Evolutionary conservation across 2,888 invertebrate genomes (phyloP), one percentile per base, ranked within the genome.

Genomic region (Pteria penguin): DNA sequence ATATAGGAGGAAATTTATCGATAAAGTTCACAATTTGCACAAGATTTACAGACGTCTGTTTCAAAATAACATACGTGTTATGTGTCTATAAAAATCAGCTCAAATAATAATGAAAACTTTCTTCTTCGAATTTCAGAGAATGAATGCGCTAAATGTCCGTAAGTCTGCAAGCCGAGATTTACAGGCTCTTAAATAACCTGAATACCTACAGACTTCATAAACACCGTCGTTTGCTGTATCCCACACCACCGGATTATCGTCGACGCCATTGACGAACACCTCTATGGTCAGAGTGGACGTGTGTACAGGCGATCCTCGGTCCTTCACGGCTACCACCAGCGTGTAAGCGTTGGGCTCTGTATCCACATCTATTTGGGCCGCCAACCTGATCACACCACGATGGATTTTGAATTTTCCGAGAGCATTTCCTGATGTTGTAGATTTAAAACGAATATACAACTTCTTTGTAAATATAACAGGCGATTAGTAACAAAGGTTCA

Each of bases 231-330:
- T 74, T 8, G 81, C 79, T 0, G 80, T 68, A 14, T 77, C 72
- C 83, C 83, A 84, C 1, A 72, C 61, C 4, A 82, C 82, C 14
- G 73, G 71, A 63, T 82, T 79, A 52, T 84, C 83, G 62, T 84
- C 82, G 5, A 82, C 76, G 4, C 79, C 82, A n/a, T 74, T 79
- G 3, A 84, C 81, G 54, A 75, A 81, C 0, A 84, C 68, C 36
- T 78, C 74, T 2, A 82, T 58, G 26, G 78, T 75, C 14, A 82
- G 74, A 11, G 76, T 32, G 1, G 80, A 65, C 8, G 79, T 78
- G 14, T 79, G 62, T 52, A 69, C 60, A 1, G 79, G 72, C 11
- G 74, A 68, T 3, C 83, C 84, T 11, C 72, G 36, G 55, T 84
- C 84, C 0, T 66, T 70, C 3, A 83, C 81, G 2, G 73, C 63